phyloP scores from a whole-genome alignment of 2,113 vertebrate genomes.

The Copsychus sechellarum region DNA sequence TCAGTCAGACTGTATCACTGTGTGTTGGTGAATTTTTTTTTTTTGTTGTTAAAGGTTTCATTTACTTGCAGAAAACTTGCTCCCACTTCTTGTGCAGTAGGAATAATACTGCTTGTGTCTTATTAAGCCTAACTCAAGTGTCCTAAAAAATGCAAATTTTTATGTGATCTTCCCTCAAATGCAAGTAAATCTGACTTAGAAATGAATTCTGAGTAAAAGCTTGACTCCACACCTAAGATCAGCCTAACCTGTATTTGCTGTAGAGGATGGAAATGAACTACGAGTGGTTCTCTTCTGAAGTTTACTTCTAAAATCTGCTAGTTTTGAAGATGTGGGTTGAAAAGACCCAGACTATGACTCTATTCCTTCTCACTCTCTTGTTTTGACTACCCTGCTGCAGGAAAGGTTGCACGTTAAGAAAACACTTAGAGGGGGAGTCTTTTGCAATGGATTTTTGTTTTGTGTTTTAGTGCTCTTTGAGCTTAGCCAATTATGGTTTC shows the following conservation, averaged over 20 bases:
- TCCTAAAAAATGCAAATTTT: conserved; percentile 61
- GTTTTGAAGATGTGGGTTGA: conserved; percentile 3
- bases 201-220: not conserved
- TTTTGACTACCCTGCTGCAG: not conserved
- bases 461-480: conserved; percentile 18
- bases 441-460: conserved; percentile 14
- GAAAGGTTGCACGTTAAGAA: not conserved
- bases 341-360: not conserved
- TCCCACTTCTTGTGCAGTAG: not conserved
- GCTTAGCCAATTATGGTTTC: conserved; percentile 61
- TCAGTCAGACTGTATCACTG: not conserved
- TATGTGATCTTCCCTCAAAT: conserved; percentile 51
- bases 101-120: conserved; percentile 69
- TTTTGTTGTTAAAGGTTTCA: not conserved
- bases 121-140: conserved; percentile 72
- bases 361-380: not conserved
- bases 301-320: not conserved
- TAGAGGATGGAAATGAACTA: not conserved
- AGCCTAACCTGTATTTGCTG: conserved; percentile 21
- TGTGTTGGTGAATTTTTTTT: not conserved
- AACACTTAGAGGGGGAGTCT: not conserved
- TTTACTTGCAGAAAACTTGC: conserved; percentile 17
- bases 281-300: not conserved
- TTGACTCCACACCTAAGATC: not conserved
- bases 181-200: conserved; percentile 27